Evolutionary conservation across 2,797 vertebrate genomes (phyloP).

Genomic region (Choloepus didactylus): DNA sequence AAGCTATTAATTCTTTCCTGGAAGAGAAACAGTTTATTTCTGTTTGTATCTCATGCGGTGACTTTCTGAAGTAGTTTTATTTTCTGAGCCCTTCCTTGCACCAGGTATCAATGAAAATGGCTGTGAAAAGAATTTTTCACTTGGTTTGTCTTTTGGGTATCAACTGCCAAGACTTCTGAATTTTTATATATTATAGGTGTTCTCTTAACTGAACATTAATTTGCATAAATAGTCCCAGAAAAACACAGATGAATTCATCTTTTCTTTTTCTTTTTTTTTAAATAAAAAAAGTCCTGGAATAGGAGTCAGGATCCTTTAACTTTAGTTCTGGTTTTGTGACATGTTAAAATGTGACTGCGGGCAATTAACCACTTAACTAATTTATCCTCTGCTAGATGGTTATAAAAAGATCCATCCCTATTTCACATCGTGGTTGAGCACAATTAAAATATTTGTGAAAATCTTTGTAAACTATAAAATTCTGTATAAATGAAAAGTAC

Average conservation of each 20-base stretch:
- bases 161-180: not conserved
- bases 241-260: not conserved
- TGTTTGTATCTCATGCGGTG: not conserved
- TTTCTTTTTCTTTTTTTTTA: not conserved
- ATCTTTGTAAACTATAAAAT: constrained; percentile 43
- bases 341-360: not conserved
- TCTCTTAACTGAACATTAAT: constrained; percentile 3
- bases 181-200: constrained; percentile 20
- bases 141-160: not conserved
- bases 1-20: constrained; percentile 59
- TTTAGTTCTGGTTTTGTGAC: not conserved
- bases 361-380: constrained; percentile 29
- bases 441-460: constrained; percentile 61
- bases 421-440: not conserved
- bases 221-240: constrained; percentile 16
- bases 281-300: not conserved
- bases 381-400: not conserved
- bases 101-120: not conserved
- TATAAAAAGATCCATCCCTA: not conserved
- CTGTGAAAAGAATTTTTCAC: not conserved
- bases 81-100: not conserved
- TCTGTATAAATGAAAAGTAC: not conserved
- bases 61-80: constrained; percentile 35
- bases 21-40: constrained; percentile 34
- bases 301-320: not conserved